Percentiles rank a stretch among this genome's conserved stretches.
phyloP scores from a whole-genome alignment of 2,113 vertebrate species.

The Brevimyrus niger region DNA sequence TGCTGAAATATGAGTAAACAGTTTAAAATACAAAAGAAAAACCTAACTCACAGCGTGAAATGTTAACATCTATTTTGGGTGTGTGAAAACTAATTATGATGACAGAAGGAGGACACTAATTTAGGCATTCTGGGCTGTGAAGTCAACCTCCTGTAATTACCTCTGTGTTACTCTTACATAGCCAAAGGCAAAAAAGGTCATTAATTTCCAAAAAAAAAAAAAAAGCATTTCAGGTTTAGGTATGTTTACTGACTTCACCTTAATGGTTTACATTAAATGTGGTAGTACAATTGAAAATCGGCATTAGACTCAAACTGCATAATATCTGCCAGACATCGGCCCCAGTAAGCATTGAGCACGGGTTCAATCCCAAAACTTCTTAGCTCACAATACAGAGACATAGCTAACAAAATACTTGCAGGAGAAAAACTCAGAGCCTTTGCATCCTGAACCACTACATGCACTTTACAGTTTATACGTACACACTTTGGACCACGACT shows the following conservation, averaged over 20 bases:
- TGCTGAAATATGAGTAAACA: neutral
- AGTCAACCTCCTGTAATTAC: neutral
- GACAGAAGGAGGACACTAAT: conserved; percentile 2
- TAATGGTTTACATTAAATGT: neutral
- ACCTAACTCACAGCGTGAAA: neutral
- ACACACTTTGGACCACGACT: neutral
- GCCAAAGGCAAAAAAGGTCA: neutral
- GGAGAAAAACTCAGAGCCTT: neutral
- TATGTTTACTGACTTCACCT: neutral
- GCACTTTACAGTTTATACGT: neutral
- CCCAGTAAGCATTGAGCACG: neutral
- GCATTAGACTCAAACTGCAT: neutral
- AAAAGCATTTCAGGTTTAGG: neutral
- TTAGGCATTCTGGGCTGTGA: conserved; percentile 2
- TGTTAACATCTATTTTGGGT: neutral
- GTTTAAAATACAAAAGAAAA: neutral
- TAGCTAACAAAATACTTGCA: neutral
- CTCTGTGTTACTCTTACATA: neutral
- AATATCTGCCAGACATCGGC: neutral
- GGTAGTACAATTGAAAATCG: neutral
- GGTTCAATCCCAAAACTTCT: neutral
- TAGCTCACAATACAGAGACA: neutral
- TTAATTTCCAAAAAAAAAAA: neutral
- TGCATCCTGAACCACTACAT: neutral
- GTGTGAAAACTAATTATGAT: neutral